Base-by-base conservation (phyloP, 2,888 invertebrate species). In the Myopa tessellatipennis region DNA sequence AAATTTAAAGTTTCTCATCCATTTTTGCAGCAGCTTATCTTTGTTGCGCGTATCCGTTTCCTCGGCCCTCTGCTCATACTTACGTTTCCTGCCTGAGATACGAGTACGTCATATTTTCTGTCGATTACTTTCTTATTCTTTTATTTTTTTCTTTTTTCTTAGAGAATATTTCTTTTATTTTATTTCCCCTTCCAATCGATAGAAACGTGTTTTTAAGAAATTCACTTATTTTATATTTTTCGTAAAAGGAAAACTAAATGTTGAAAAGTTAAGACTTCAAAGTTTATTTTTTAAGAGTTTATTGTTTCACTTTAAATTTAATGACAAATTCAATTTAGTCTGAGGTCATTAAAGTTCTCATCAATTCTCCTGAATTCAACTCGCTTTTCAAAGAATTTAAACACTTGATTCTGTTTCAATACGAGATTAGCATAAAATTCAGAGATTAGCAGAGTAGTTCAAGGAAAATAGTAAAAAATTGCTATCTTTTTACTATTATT, bases 1-100 rank as follows among this genome's bases (percentile, higher is more conserved):
- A 58, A 71, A 71, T 60, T 58, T 18, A 38, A 71, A 55, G 38
- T 60, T 71, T 70, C 58, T 60, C 38, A 36, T 16, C 40, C 38
- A 58, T 71, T 55, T 71, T 71, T 36, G 58, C 18, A 55, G 58
- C 58, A 34, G 40, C 60, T 60, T 71, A 71, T 71, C 26, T 38
- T 10, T 5, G 52, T n/a, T 38, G 3, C 12, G 52, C 55, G 12
- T 50, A 26, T 67, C 67, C 40, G 67, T 36, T n/a, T 67, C 36
- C 40, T 40, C 36, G n/a, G 40, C 40, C n/a, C 67, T n/a, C 12
- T 18, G 26, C 52, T 34, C 10, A n/a, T 18, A 50, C 52, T 52
- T 52, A 6, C 3, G 52, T n/a, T 14, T 70, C 36, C 55, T 52
- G 45, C 10, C 45, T 10, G 45, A 10, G 45, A 45, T 45, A 45